Evolutionary conservation across 30 jellyfish, hydroid and myxozoan genomes (phyloP).

Genomic region (Hydractinia symbiolongicarpus): DNA sequence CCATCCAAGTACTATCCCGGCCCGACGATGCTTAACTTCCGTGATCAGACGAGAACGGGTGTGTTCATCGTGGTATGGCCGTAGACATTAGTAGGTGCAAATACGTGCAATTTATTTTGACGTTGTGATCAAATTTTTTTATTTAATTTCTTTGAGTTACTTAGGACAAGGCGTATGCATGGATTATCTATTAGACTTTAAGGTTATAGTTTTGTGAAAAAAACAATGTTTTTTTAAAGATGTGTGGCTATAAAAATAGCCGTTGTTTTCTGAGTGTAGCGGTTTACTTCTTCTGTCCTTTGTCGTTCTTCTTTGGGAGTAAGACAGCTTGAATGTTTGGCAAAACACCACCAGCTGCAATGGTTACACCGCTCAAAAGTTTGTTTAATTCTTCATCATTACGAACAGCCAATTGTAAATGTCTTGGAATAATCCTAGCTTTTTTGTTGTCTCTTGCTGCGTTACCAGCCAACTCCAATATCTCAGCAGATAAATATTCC

Average conservation of each 20-base stretch:
- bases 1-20: too few species aligned
- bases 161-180: too few species aligned
- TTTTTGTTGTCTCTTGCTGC: conserved; percentile 99
- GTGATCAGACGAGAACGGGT: too few species aligned
- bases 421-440: conserved; percentile 89
- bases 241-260: conserved; percentile 21
- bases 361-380: conserved; percentile 89
- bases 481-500: conserved; percentile 94
- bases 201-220: too few species aligned
- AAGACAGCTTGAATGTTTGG: conserved; percentile 91
- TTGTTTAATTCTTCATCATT: conserved; percentile 96
- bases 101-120: too few species aligned
- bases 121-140: too few species aligned
- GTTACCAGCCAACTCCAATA: conserved; percentile 96
- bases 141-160: too few species aligned
- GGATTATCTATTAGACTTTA: too few species aligned
- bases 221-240: neutral
- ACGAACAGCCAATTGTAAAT: conserved; percentile 86
- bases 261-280: neutral
- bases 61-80: too few species aligned
- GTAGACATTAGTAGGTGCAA: too few species aligned
- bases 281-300: conserved; percentile 14
- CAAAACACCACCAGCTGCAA: conserved; percentile 91
- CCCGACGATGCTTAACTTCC: too few species aligned
- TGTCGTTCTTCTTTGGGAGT: conserved; percentile 73